phyloP scores from a whole-genome alignment of 2,797 vertebrate species.

The Squalus acanthias region DNA sequence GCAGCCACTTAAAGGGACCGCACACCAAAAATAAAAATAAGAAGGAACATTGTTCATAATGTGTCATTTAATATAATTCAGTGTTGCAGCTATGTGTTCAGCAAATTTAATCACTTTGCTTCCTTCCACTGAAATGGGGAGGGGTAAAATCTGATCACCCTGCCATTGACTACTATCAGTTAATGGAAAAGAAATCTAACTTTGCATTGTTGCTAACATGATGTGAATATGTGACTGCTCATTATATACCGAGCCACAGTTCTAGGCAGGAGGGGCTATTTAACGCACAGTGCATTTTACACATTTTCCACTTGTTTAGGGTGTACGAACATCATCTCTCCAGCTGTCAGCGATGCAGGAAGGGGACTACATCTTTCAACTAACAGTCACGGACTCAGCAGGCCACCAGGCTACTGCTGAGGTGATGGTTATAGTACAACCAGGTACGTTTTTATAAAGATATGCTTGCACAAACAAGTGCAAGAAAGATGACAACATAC shows the following conservation, averaged over 20 bases:
- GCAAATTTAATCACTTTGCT: neutral
- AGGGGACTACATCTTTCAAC: slow-evolving; percentile 94
- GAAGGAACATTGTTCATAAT: no score
- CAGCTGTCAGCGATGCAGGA: slow-evolving; percentile 95
- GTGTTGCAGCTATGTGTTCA: no score
- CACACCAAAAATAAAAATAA: no score
- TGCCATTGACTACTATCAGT: neutral
- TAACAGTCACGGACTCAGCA: slow-evolving; percentile 85
- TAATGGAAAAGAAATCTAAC: neutral
- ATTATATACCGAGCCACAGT: neutral
- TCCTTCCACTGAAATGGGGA: neutral
- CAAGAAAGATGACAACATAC: neutral
- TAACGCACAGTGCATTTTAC: neutral
- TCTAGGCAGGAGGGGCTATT: slow-evolving; percentile 1
- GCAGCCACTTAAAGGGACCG: no score
- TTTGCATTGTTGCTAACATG: neutral
- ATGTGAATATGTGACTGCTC: neutral
- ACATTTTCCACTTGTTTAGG: slow-evolving; percentile 57
- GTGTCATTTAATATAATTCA: neutral
- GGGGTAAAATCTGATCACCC: no score
- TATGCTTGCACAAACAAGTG: neutral
- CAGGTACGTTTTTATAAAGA: slow-evolving; percentile 63
- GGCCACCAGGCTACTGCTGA: slow-evolving; percentile 86
- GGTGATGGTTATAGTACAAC: slow-evolving; percentile 93
- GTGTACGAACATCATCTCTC: slow-evolving; percentile 79